Conservation (phyloP, 2,888 invertebrate species). For the Xylocampa areola region DNA sequence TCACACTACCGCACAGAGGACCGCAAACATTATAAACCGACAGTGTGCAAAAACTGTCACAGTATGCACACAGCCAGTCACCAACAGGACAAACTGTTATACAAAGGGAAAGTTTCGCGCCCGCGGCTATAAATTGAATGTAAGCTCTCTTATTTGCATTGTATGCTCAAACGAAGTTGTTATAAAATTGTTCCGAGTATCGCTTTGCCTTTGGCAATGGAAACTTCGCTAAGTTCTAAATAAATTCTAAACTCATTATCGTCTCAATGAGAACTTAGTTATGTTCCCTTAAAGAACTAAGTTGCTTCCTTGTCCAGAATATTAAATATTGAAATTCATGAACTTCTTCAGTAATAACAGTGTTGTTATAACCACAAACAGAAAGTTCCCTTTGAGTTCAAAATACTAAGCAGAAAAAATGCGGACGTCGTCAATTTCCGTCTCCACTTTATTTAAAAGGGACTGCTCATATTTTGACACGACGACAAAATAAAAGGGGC, state of each 20-base stretch:
- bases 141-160: constrained; percentile 76
- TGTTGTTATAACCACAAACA: constrained; percentile 20
- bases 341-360: constrained; percentile 19
- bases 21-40: constrained; percentile 55
- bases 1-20: constrained; percentile 58
- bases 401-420: constrained; percentile 28
- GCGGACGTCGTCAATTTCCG: constrained; percentile 6
- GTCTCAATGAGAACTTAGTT: constrained; percentile 27
- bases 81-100: constrained; percentile 61
- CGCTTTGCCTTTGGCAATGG: constrained; percentile 26
- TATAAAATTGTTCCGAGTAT: constrained; percentile 57
- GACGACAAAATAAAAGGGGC: constrained; percentile 20
- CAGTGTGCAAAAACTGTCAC: constrained; percentile 67
- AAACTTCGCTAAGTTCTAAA: constrained; percentile 43
- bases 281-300: constrained; percentile 13
- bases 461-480: constrained; percentile 9
- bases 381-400: constrained; percentile 21
- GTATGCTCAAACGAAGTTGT: constrained; percentile 60
- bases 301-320: constrained; percentile 24
- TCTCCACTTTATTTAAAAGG: constrained; percentile 7
- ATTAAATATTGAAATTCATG: constrained; percentile 26
- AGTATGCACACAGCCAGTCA: constrained; percentile 60
- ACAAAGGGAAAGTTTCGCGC: constrained; percentile 70
- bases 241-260: constrained; percentile 51
- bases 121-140: constrained; percentile 75